Percentiles rank a stretch among this genome's conserved stretches.
Evolutionary conservation across 2,113 vertebrate species (phyloP).

Genomic region (Chlorodrepanis virens): DNA sequence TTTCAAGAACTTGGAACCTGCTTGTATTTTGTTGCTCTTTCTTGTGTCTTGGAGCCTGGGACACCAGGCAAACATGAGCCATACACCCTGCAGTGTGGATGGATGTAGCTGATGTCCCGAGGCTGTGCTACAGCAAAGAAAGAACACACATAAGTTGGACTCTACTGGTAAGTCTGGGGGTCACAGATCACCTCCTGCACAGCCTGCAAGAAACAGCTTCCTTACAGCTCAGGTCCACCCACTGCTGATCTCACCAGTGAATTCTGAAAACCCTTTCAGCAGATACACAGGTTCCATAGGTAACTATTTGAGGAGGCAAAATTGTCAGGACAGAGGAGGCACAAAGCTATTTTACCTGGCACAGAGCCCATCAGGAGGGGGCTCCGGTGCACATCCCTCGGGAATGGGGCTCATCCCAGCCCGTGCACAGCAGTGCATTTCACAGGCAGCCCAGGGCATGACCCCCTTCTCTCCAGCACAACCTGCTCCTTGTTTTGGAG

Average conservation of each 20-base stretch:
- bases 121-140: background rate
- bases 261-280: background rate
- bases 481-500: background rate
- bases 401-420: background rate
- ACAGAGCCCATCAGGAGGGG: background rate
- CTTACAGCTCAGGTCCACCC: background rate
- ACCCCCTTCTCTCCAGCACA: background rate
- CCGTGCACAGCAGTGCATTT: background rate
- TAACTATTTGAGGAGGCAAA: background rate
- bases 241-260: background rate
- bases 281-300: background rate
- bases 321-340: background rate
- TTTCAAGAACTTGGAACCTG: background rate
- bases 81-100: background rate
- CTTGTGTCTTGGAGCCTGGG: background rate
- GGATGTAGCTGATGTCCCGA: background rate
- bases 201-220: background rate
- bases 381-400: rapidly evolving
- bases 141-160: background rate
- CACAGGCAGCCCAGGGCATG: rapidly evolving
- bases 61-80: background rate
- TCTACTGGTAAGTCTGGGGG: rapidly evolving
- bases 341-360: background rate
- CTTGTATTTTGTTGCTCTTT: background rate
- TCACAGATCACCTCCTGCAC: background rate